These are phyloP conservation scores for Flexamia atlantica DNA, from an alignment of 2,888 invertebrate genomes.

Conservation along the genomic window DNA sequence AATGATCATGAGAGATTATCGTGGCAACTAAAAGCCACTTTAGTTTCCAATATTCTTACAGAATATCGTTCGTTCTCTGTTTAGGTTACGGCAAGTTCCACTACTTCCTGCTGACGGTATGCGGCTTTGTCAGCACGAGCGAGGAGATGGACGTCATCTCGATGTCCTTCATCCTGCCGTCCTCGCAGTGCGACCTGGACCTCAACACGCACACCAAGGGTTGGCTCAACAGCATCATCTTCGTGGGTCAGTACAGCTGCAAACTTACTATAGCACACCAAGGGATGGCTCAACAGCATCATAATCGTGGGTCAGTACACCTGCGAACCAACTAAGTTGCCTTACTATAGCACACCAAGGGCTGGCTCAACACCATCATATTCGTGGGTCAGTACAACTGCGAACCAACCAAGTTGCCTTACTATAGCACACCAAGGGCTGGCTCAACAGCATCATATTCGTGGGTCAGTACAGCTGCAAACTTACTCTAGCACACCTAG, in stretches of 20 bases:
- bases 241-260: conserved; percentile 78
- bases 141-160: conserved; percentile 98
- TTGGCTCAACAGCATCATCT: conserved; percentile 82
- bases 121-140: conserved; percentile 95
- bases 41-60: too few relatives aligned
- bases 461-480: conserved; percentile 77
- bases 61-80: too few relatives aligned
- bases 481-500: conserved; percentile 89
- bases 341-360: too few relatives aligned
- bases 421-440: conserved; percentile 90
- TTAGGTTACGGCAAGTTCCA: conserved; percentile 93
- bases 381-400: too few relatives aligned
- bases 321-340: too few relatives aligned
- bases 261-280: too few relatives aligned
- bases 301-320: conserved; percentile 79
- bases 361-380: too few relatives aligned
- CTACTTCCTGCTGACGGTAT: conserved; percentile 91
- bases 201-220: conserved; percentile 92
- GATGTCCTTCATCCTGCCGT: conserved; percentile 96
- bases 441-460: conserved; percentile 82
- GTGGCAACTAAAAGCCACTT: too few relatives aligned
- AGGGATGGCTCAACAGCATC: conserved; percentile 85
- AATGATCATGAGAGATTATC: too few relatives aligned
- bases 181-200: conserved; percentile 94
- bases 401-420: too few relatives aligned